Evolutionary conservation across 2,797 vertebrate genomes (phyloP).

Genomic region (Tragopan temminckii): DNA sequence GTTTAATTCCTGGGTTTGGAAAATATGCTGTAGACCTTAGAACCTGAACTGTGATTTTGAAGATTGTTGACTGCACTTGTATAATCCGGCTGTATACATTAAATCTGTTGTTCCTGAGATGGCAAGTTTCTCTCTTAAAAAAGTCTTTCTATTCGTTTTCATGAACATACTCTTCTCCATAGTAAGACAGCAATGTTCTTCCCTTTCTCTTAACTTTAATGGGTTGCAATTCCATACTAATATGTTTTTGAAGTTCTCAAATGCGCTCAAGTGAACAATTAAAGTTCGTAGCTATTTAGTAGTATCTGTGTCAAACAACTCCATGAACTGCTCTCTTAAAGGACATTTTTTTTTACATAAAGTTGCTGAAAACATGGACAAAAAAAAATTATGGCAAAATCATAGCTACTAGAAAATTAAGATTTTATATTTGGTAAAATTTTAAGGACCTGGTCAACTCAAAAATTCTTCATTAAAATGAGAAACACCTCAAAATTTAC

Average conservation of each 20-base stretch:
- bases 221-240: background rate
- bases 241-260: background rate
- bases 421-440: background rate
- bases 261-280: background rate
- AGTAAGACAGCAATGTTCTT: background rate
- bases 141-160: background rate
- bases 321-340: background rate
- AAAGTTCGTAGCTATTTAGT: background rate
- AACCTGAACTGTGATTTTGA: background rate
- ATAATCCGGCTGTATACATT: background rate
- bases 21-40: background rate
- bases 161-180: background rate
- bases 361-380: background rate
- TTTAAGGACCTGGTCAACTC: background rate
- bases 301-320: background rate
- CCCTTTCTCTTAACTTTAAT: background rate
- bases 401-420: background rate
- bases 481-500: background rate
- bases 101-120: background rate
- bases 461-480: background rate
- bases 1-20: background rate
- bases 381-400: background rate
- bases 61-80: background rate
- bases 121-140: background rate
- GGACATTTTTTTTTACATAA: background rate